Evolutionary conservation across 1,140 invertebrate species (phyloP).

Genomic region (Leptoteleia sp.): DNA sequence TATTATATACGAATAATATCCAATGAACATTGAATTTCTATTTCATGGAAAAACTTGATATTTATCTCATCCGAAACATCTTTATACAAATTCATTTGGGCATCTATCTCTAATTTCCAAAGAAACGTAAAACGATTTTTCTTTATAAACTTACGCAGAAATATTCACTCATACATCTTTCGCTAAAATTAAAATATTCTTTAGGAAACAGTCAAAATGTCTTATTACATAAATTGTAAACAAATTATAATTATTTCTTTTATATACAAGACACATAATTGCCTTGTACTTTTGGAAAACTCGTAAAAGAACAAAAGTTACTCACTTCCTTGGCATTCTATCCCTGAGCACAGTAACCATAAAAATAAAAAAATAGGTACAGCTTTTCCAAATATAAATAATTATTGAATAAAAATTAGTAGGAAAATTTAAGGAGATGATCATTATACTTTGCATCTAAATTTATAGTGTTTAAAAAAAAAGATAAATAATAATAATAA

Average conservation of each 20-base stretch:
- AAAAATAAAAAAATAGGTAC: constrained; percentile 40
- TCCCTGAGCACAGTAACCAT: constrained; percentile 54
- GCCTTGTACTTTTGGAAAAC: too few relatives aligned
- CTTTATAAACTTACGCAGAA: too few relatives aligned
- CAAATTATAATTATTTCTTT: too few relatives aligned
- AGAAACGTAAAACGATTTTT: constrained; percentile 16
- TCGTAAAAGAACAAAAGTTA: too few relatives aligned
- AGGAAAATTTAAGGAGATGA: constrained; percentile 39
- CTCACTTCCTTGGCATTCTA: constrained; percentile 52
- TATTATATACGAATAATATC: constrained; percentile 10
- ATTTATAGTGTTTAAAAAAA: neutral
- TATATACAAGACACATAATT: too few relatives aligned
- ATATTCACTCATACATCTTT: too few relatives aligned
- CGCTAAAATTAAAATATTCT: constrained; percentile 10
- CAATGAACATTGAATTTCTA: constrained; percentile 4
- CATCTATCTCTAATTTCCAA: constrained; percentile 11
- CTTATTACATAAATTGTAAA: too few relatives aligned
- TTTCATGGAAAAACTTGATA: constrained; percentile 25
- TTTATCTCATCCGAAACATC: neutral
- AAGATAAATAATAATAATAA: too few relatives aligned
- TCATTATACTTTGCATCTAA: neutral
- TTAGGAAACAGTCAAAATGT: neutral
- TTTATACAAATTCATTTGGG: constrained; percentile 10
- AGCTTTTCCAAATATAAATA: constrained; percentile 21
- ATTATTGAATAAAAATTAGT: constrained; percentile 1